Evolutionary conservation across 2,888 invertebrate species (phyloP), one percentile per base, ranked within the genome.

Genomic region (Tachystola acroxantha): DNA sequence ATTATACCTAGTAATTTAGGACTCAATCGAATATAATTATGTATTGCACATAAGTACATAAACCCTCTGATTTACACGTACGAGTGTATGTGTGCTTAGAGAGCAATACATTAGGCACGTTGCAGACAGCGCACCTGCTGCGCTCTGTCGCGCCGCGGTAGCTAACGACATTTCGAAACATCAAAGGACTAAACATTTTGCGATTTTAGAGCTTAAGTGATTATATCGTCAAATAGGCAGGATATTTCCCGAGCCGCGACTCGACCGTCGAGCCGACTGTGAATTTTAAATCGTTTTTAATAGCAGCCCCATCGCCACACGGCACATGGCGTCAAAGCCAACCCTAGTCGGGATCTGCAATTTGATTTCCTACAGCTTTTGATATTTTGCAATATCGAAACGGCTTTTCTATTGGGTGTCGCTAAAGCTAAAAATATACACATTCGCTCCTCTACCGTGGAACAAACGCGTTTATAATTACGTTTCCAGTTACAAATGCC

Each of bases 231-330:
- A 72, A 73, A 77, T 68, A 59, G 70, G 70, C 64, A 67, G 68
- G 71, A 70, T 69, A 64, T 62, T 64, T 58, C 62, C 64, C 53
- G 54, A 7, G 24, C 53, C 60, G 53, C 57, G 63, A 62, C 61
- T 65, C 61, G 58, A 53, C 68, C 63, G 65, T 64, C 71, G 67
- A 75, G 73, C 76, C 69, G 72, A 80, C 79, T 79, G 81, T 85
- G 84, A 82, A 85, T 85, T 84, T 79, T 82, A 85, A 81, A 84
- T 79, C 74, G 67, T 76, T 81, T 85, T 82, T 82, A 84, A 82
- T 81, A 73, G 71, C 60, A 53, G 58, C 34, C 39, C 47, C 50
- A 46, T 53, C 57, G 49, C 43, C 50, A 48, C 47, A 43, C 53
- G 61, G 57, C 48, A 54, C 22, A 56, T 24, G 24, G 24, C 54